These are phyloP conservation scores for Paramormyrops hopkinsi DNA, from an alignment of 2,797 vertebrate genomes.

Conservation along the genomic window DNA sequence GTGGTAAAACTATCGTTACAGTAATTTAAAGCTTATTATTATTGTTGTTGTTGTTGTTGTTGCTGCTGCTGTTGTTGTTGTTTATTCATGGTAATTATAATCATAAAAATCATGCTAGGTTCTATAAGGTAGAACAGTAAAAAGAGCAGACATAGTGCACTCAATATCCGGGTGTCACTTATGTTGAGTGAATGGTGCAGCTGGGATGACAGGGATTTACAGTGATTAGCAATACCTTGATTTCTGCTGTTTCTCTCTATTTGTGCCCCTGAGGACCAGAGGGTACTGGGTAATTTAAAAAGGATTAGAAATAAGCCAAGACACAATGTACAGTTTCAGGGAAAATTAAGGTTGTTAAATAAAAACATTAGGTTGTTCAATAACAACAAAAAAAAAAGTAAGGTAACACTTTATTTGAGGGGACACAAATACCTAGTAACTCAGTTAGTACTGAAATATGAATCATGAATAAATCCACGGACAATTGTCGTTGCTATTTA, in stretches of 20 bases:
- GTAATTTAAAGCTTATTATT: background rate
- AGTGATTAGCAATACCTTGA: background rate
- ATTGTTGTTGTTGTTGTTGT: background rate
- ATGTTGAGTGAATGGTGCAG: background rate
- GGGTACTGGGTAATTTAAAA: background rate
- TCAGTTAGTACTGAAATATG: background rate
- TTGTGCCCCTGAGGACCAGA: background rate
- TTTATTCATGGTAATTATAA: background rate
- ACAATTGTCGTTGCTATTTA: background rate
- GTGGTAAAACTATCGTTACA: background rate
- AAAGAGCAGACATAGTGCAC: background rate
- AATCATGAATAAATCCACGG: background rate
- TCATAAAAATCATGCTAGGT: background rate
- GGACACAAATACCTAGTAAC: background rate
- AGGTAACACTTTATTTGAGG: background rate
- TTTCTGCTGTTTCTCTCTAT: background rate
- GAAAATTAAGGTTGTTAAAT: background rate
- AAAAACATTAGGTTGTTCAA: background rate
- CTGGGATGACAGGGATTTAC: background rate
- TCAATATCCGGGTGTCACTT: background rate
- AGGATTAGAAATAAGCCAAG: background rate
- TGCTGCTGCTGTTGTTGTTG: background rate
- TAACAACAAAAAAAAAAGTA: background rate
- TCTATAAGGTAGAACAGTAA: background rate
- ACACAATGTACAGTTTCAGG: background rate